Percentiles rank a stretch among this genome's conserved stretches.
These are phyloP conservation scores for Dunckerocampus dactyliophorus DNA, from an alignment of 2,113 vertebrate species.

Conservation along the genomic window DNA sequence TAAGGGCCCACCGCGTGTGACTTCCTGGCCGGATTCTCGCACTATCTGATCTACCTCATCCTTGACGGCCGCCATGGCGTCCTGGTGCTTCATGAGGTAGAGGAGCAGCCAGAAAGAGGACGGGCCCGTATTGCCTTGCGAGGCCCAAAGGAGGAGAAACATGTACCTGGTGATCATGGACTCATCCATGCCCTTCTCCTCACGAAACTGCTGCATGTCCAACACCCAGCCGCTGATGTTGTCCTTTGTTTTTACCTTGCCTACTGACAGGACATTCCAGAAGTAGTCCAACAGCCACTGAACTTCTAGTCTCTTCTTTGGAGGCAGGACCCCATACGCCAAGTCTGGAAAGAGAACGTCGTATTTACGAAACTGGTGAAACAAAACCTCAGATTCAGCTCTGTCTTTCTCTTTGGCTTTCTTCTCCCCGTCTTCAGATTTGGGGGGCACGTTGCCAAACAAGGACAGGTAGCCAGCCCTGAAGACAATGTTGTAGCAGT, in stretches of 20 bases:
- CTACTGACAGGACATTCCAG: conserved; percentile 72
- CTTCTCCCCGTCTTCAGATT: conserved; percentile 27
- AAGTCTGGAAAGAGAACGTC: conserved; percentile 83
- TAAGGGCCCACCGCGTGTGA: conserved; percentile 44
- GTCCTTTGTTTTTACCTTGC: conserved; percentile 66
- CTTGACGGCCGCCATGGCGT: conserved; percentile 82
- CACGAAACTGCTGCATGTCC: conserved; percentile 63
- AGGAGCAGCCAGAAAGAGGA: conserved; percentile 87
- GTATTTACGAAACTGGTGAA: conserved; percentile 73
- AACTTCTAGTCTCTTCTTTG: conserved; percentile 69
- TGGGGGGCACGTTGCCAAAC: conserved; percentile 70
- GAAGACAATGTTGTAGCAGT: conserved; percentile 83
- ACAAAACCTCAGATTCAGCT: conserved; percentile 67
- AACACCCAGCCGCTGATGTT: conserved; percentile 82
- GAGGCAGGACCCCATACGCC: conserved; percentile 73
- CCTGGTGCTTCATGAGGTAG: conserved; percentile 82
- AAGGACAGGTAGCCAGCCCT: conserved; percentile 83
- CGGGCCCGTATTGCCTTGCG: conserved; percentile 87
- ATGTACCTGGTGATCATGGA: conserved; percentile 78
- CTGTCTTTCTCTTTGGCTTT: conserved; percentile 69
- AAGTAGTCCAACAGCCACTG: conserved; percentile 73
- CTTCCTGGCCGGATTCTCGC: conserved; percentile 67
- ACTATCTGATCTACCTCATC: conserved; percentile 72
- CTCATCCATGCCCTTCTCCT: conserved; percentile 53
- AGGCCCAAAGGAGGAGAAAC: conserved; percentile 90